phyloP scores from a whole-genome alignment of 2,888 invertebrate genomes.

The Lamproptera curius region DNA sequence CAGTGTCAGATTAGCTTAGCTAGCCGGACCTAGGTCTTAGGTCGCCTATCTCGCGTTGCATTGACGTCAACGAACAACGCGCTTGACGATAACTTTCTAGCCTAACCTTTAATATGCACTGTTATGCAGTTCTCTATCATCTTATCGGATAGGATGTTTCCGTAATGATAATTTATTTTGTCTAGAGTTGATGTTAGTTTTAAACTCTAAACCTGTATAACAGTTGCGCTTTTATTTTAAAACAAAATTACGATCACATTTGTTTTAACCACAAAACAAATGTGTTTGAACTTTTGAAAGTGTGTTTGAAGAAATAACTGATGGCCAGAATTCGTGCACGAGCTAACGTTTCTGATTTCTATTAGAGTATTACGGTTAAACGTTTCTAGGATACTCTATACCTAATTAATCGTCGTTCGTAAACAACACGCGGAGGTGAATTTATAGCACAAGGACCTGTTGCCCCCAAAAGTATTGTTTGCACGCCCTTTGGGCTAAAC shows the following conservation, averaged over 20 bases:
- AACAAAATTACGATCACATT: no score
- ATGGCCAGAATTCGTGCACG: no score
- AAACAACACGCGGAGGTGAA: conserved; percentile 23
- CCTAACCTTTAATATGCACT: no score
- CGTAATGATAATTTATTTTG: neutral
- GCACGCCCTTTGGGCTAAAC: conserved; percentile 36
- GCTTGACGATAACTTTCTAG: conserved; percentile 13
- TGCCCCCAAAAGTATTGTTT: conserved; percentile 33
- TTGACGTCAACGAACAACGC: conserved; percentile 47
- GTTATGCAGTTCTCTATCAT: neutral
- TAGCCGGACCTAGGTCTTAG: conserved; percentile 42
- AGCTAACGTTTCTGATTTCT: no score
- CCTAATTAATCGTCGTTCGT: neutral
- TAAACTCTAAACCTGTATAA: no score
- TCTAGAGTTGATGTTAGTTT: no score
- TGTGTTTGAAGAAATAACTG: no score
- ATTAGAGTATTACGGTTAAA: neutral
- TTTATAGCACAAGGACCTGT: conserved; percentile 21
- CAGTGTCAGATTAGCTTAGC: conserved; percentile 5
- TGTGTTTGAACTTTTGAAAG: no score
- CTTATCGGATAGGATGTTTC: neutral
- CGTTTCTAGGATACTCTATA: no score
- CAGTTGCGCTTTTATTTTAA: no score
- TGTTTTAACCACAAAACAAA: no score
- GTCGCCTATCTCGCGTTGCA: conserved; percentile 50